Percentiles rank a stretch among this genome's conserved stretches.
phyloP scores from a whole-genome alignment of 2,797 vertebrate genomes.

The Xiphorhynchus erythropygius region DNA sequence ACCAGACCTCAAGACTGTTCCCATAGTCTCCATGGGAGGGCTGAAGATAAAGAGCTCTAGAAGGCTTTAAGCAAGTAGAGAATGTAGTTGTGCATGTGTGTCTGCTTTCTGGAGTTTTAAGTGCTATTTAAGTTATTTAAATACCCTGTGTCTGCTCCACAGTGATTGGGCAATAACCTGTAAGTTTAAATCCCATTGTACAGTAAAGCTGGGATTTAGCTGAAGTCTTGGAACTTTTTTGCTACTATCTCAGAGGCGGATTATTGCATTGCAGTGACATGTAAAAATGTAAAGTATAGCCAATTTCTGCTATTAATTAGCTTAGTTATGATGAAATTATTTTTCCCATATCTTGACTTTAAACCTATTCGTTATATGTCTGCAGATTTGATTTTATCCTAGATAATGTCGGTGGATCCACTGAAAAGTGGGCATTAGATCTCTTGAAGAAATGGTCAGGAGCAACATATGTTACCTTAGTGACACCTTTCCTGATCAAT shows the following conservation, averaged over 20 bases:
- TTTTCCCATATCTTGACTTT: not conserved
- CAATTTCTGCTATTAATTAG: not conserved
- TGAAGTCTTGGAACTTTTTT: not conserved
- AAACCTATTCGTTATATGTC: not conserved
- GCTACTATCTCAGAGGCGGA: not conserved
- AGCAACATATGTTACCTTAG: conserved; percentile 90
- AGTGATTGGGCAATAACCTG: not conserved
- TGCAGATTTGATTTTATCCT: conserved; percentile 93
- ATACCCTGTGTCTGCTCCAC: not conserved
- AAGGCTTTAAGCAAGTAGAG: not conserved
- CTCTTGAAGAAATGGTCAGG: conserved; percentile 93
- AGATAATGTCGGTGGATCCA: conserved; percentile 91
- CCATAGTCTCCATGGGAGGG: not conserved
- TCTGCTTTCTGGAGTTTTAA: not conserved
- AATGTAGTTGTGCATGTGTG: not conserved
- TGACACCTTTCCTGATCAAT: conserved; percentile 94
- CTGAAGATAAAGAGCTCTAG: not conserved
- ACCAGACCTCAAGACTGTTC: not conserved
- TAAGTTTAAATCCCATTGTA: not conserved
- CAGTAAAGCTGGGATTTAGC: not conserved
- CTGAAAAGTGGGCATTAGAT: conserved; percentile 86
- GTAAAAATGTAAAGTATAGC: not conserved
- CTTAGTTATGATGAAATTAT: not conserved
- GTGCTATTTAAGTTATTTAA: not conserved
- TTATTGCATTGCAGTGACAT: not conserved